phyloP scores from a whole-genome alignment of 2,797 vertebrate genomes.

The Orestias chungarensis region DNA sequence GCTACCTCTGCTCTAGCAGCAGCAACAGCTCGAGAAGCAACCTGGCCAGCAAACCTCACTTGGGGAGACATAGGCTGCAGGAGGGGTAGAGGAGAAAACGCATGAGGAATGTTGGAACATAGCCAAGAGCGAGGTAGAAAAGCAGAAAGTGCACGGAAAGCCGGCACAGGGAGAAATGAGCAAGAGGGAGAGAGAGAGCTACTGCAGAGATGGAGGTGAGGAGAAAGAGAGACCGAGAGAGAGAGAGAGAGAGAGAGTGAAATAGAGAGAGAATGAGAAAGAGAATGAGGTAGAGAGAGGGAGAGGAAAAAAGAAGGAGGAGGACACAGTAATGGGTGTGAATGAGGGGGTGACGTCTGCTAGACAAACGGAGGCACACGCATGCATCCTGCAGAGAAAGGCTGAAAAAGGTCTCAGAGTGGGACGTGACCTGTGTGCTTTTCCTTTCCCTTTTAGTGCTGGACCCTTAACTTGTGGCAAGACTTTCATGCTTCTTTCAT shows the following conservation, averaged over 20 bases:
- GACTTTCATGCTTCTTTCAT: constrained; percentile 34
- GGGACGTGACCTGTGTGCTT: constrained; percentile 39
- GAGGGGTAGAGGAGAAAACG: constrained; percentile 29
- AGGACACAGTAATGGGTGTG: constrained; percentile 14
- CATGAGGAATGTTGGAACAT: constrained; percentile 53
- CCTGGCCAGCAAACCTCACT: constrained; percentile 46
- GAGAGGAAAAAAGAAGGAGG: constrained; percentile 22
- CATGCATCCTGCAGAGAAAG: constrained; percentile 28
- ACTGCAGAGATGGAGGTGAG: constrained; percentile 74
- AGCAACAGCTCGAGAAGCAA: constrained; percentile 52
- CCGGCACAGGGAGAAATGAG: constrained; percentile 64
- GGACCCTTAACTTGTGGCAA: constrained; percentile 31
- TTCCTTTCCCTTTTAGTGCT: constrained; percentile 22
- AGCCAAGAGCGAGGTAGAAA: constrained; percentile 59
- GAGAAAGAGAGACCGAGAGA: constrained; percentile 30
- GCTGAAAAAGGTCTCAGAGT: constrained; percentile 69
- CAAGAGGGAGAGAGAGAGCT: constrained; percentile 50
- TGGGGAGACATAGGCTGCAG: constrained; percentile 46
- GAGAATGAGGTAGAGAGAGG: constrained; percentile 61
- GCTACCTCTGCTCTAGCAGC: constrained; percentile 46
- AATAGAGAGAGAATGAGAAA: constrained; percentile 60
- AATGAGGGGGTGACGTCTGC: constrained; percentile 41
- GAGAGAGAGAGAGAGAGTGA: constrained; percentile 34
- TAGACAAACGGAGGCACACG: constrained; percentile 50
- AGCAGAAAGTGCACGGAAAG: constrained; percentile 51